A percentile compares a stretch with the other conserved stretches of the same genome.
These are phyloP conservation scores for Eretmochelys imbricata DNA, from an alignment of 2,113 vertebrate genomes.

Conservation along the genomic window DNA sequence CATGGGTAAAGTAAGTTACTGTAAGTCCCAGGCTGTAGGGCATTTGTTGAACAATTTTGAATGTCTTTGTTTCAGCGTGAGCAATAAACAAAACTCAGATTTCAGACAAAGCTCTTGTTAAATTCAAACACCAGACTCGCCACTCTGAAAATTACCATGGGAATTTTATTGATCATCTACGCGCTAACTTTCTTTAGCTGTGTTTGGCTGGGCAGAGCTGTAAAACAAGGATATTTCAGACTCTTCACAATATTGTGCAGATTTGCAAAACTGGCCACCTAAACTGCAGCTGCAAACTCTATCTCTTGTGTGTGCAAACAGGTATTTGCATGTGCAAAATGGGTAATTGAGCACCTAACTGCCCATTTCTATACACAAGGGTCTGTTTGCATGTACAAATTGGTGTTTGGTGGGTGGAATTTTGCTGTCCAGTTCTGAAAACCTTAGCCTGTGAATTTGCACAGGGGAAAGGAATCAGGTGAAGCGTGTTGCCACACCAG, in stretches of 20 bases:
- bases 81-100: neutral
- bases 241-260: neutral
- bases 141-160: neutral
- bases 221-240: neutral
- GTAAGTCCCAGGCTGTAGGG: neutral
- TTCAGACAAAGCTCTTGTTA: neutral
- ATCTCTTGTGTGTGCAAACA: neutral
- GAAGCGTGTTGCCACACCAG: neutral
- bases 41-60: neutral
- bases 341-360: neutral
- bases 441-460: neutral
- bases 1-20: neutral
- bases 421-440: neutral
- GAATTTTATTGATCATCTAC: neutral
- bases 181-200: neutral
- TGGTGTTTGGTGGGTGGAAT: neutral
- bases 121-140: neutral
- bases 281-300: neutral
- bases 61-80: neutral
- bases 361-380: neutral
- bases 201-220: neutral
- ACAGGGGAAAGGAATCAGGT: neutral
- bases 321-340: neutral
- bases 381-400: neutral
- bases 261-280: neutral